phyloP scores from a whole-genome alignment of 1,140 invertebrate species.

The Ceratitis capitata region DNA sequence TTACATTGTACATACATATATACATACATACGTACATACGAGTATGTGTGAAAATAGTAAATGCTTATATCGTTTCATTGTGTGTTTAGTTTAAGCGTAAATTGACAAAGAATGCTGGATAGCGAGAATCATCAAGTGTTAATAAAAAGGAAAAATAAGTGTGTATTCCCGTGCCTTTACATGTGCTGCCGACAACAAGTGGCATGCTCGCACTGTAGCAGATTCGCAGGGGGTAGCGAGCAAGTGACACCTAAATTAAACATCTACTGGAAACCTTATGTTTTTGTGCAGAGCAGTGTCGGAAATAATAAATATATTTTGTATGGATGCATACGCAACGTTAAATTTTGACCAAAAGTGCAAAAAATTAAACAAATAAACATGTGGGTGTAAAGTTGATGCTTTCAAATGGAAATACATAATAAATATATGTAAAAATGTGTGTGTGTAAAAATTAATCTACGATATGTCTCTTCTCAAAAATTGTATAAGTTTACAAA shows the following conservation, averaged over 20 bases:
- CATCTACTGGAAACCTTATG: neutral
- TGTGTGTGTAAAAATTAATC: neutral
- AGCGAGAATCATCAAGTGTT: neutral
- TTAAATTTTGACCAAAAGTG: too few relatives aligned
- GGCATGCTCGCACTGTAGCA: too few relatives aligned
- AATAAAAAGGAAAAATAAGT: neutral
- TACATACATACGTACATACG: neutral
- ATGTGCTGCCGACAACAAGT: too few relatives aligned
- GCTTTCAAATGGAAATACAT: neutral
- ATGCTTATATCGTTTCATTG: too few relatives aligned
- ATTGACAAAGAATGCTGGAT: neutral
- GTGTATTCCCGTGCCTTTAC: too few relatives aligned
- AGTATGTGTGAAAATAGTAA: neutral
- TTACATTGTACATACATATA: too few relatives aligned
- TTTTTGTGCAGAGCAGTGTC: too few relatives aligned
- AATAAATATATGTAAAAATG: neutral
- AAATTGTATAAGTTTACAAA: neutral
- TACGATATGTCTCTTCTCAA: neutral
- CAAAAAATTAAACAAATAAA: neutral
- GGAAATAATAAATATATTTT: too few relatives aligned
- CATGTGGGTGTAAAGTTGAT: neutral
- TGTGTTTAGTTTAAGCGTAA: neutral
- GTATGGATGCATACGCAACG: too few relatives aligned
- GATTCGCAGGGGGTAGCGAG: neutral
- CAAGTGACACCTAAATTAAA: neutral